Evolutionary conservation across 2,113 vertebrate species (phyloP).

Genomic region (Mandrillus leucophaeus): DNA sequence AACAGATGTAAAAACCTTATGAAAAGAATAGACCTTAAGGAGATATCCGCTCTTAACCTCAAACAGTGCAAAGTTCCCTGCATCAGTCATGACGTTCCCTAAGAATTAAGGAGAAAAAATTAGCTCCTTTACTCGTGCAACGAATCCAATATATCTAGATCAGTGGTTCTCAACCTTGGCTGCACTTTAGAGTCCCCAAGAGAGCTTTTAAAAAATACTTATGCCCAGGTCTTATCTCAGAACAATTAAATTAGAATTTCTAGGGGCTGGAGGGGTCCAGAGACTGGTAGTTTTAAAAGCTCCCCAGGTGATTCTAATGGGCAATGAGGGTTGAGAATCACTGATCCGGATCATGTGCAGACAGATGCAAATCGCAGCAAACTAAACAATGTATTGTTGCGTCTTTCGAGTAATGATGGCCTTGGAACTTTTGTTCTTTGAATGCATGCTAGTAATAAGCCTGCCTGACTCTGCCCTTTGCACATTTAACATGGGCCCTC

Average conservation of each 20-base stretch:
- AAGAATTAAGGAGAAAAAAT: not conserved
- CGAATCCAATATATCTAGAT: slow-evolving; percentile 40
- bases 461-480: not conserved
- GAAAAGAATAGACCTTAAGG: not conserved
- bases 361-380: not conserved
- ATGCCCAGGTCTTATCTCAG: slow-evolving; percentile 22
- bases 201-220: slow-evolving; percentile 63
- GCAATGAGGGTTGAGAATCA: slow-evolving; percentile 7
- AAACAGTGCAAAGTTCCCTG: not conserved
- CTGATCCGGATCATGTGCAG: not conserved
- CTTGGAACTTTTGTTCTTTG: not conserved
- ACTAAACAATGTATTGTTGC: not conserved
- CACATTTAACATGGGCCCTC: not conserved
- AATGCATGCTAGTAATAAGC: not conserved
- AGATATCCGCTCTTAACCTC: not conserved
- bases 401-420: not conserved
- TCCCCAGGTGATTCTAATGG: slow-evolving; percentile 37
- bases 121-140: slow-evolving; percentile 21
- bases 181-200: slow-evolving; percentile 46
- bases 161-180: slow-evolving; percentile 32
- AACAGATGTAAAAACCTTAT: not conserved
- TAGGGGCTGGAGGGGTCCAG: not conserved
- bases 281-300: not conserved
- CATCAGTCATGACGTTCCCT: not conserved
- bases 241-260: slow-evolving; percentile 66